These are phyloP conservation scores for Leguminivora glycinivorella DNA, from an alignment of 1,140 invertebrate species.

Conservation along the genomic window DNA sequence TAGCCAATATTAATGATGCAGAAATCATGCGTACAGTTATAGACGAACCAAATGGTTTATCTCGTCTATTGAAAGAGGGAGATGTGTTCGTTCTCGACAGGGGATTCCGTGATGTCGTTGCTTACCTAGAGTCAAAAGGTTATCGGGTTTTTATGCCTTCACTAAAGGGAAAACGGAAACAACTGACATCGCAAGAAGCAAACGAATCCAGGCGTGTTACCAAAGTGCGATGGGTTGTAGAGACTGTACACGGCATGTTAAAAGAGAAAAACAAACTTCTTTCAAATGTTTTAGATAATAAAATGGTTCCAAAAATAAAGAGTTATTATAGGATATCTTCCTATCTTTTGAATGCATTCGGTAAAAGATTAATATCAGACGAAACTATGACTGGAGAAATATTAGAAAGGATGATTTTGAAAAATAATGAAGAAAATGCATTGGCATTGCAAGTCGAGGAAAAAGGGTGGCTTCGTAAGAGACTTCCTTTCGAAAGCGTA, in stretches of 20 bases:
- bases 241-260: not conserved
- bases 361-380: not conserved
- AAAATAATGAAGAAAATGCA: not conserved
- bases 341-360: not conserved
- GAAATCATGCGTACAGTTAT: no score
- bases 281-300: not conserved
- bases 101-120: no score
- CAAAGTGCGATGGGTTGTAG: not conserved
- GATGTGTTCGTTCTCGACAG: no score
- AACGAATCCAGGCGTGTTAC: not conserved
- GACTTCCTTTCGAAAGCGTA: not conserved
- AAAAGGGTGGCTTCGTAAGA: constrained; percentile 2
- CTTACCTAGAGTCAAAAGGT: not conserved
- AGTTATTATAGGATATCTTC: not conserved
- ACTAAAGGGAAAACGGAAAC: not conserved
- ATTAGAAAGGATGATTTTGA: not conserved
- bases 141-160: not conserved
- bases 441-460: not conserved
- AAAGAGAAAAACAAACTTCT: not conserved
- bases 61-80: no score
- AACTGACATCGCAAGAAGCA: not conserved
- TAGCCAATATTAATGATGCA: no score
- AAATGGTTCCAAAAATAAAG: not conserved
- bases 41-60: no score
- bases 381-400: not conserved